These are phyloP conservation scores for Hippocampus barbouri DNA, from an alignment of 2,113 vertebrate genomes.

Conservation along the genomic window DNA sequence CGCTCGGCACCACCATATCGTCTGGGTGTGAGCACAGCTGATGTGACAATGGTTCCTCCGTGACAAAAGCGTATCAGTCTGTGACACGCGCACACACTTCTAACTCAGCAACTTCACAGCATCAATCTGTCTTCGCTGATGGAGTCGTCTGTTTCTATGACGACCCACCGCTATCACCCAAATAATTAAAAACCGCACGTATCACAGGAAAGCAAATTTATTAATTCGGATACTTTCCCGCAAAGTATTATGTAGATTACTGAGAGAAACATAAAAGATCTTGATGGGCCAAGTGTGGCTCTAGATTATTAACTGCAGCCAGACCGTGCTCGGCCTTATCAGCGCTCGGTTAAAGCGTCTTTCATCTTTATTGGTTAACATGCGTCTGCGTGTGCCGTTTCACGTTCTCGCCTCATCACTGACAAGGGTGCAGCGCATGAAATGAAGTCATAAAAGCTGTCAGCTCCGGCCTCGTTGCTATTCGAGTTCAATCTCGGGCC, in stretches of 20 bases:
- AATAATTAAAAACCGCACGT: neutral
- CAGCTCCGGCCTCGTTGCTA: slow-evolving; percentile 72
- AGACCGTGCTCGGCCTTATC: slow-evolving; percentile 9
- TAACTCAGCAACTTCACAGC: neutral
- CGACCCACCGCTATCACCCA: slow-evolving; percentile 1
- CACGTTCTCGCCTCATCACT: slow-evolving; percentile 29
- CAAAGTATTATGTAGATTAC: neutral
- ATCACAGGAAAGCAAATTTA: neutral
- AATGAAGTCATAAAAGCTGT: slow-evolving; percentile 59
- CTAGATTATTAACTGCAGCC: slow-evolving; percentile 7
- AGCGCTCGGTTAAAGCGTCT: slow-evolving; percentile 35
- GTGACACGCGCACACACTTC: no score
- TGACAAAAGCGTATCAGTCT: no score
- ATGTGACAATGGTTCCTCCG: no score
- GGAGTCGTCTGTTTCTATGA: slow-evolving; percentile 13
- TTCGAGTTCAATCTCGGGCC: slow-evolving; percentile 77
- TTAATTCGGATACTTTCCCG: neutral
- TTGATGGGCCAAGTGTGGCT: slow-evolving; percentile 3
- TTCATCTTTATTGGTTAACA: slow-evolving; percentile 18
- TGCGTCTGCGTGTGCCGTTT: slow-evolving; percentile 15
- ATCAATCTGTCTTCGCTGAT: neutral
- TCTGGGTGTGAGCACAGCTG: no score
- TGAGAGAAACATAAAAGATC: neutral
- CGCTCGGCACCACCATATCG: no score
- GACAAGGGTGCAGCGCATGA: slow-evolving; percentile 40